A percentile compares a stretch with the other conserved stretches of the same genome.
Conservation (phyloP, 2,797 vertebrate species). For the Anguilla marmorata region DNA sequence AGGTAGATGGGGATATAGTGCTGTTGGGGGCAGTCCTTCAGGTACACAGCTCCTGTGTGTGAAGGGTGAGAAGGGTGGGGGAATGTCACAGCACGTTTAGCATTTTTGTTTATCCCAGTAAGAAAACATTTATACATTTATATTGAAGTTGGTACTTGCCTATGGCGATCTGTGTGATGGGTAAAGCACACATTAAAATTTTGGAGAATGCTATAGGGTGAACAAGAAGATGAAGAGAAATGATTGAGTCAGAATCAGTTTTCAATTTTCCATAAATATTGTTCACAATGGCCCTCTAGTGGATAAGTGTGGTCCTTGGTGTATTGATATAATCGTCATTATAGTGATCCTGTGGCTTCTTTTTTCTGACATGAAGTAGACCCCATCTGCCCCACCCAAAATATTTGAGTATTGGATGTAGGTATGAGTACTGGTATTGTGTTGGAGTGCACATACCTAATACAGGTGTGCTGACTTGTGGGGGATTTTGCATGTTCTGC, state of each 20-base stretch:
- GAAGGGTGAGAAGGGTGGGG: not conserved
- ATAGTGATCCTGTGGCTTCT: not conserved
- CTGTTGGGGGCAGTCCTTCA: conserved; percentile 67
- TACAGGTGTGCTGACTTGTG: not conserved
- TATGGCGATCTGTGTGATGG: conserved; percentile 63
- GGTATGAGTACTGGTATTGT: not conserved
- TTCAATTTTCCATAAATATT: not conserved
- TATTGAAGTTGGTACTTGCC: conserved; percentile 57
- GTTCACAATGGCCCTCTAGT: not conserved
- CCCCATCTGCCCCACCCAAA: not conserved
- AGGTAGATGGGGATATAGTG: conserved; percentile 71
- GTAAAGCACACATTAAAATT: conserved; percentile 35
- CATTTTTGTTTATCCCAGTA: not conserved
- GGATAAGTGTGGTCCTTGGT: not conserved
- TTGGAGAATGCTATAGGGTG: conserved; percentile 56
- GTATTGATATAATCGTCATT: not conserved
- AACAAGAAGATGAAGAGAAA: not conserved
- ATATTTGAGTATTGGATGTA: not conserved
- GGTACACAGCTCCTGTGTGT: conserved; percentile 58
- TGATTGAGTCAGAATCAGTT: not conserved
- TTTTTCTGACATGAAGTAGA: not conserved
- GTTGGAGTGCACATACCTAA: conserved; percentile 48
- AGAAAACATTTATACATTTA: not conserved
- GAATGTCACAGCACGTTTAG: not conserved
- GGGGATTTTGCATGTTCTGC: conserved; percentile 15